phyloP scores from a whole-genome alignment of 2,888 invertebrate genomes.

The Eustalomyia histrio region DNA sequence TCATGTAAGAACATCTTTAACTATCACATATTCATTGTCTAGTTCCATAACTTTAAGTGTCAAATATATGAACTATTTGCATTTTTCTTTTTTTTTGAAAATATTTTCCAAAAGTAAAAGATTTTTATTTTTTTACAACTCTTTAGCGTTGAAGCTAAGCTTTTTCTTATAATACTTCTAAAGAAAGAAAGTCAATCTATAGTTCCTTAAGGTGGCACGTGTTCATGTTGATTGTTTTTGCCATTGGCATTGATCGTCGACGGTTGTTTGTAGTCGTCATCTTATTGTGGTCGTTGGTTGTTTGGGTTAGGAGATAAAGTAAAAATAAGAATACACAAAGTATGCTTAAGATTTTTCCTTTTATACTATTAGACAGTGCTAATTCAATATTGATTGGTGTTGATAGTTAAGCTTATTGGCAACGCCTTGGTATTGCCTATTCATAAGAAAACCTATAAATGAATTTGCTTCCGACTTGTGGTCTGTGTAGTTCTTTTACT shows the following conservation, averaged over 20 bases:
- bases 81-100: conserved; percentile 49
- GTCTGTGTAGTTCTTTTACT: conserved; percentile 43
- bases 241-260: conserved; percentile 63
- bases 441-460: conserved; percentile 64
- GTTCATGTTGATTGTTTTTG: conserved; percentile 66
- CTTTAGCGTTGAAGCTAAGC: conserved; percentile 2
- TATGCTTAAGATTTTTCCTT: conserved; percentile 31
- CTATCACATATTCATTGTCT: conserved; percentile 59
- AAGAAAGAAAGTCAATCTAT: conserved; percentile 12
- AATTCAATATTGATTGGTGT: conserved; percentile 71
- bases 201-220: conserved; percentile 64
- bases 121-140: conserved; percentile 32
- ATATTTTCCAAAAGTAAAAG: conserved; percentile 20
- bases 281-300: conserved; percentile 43
- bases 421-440: conserved; percentile 64
- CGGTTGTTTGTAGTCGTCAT: conserved; percentile 40
- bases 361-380: conserved; percentile 61
- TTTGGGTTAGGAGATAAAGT: conserved; percentile 25
- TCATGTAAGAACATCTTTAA: conserved; percentile 62
- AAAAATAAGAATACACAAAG: background rate
- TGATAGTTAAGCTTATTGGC: conserved; percentile 68
- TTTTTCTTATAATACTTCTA: background rate
- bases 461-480: conserved; percentile 67
- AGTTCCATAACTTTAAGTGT: conserved; percentile 62
- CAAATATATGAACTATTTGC: conserved; percentile 63